phyloP scores from a whole-genome alignment of 2,113 vertebrate genomes.

The Mobula hypostoma region DNA sequence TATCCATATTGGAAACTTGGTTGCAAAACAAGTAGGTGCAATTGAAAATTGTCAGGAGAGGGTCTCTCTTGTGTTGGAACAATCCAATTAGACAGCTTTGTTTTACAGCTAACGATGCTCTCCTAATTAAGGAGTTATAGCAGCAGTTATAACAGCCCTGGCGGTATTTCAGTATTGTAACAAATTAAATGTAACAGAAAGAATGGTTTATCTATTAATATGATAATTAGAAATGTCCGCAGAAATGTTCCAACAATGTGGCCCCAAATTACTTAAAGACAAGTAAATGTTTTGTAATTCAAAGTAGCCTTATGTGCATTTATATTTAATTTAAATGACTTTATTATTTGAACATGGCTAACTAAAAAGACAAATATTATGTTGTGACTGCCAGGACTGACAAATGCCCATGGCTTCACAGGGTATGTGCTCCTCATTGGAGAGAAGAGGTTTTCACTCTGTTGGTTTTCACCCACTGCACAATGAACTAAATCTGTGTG shows the following conservation, averaged over 20 bases:
- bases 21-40: neutral
- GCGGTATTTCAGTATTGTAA: neutral
- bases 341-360: neutral
- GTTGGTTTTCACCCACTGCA: neutral
- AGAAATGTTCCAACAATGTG: neutral
- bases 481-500: neutral
- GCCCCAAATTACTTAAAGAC: neutral
- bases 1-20: neutral
- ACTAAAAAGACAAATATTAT: neutral
- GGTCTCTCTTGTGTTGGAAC: neutral
- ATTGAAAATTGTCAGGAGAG: neutral
- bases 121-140: neutral
- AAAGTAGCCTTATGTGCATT: neutral
- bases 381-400: neutral
- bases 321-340: neutral
- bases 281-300: neutral
- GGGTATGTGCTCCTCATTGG: neutral
- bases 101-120: neutral
- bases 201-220: neutral
- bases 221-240: neutral
- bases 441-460: neutral
- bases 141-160: neutral
- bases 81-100: neutral
- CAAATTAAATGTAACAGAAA: constrained; percentile 15
- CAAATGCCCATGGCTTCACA: neutral